These are phyloP conservation scores for Cebidichthys violaceus DNA, from an alignment of 2,113 vertebrate species.

Conservation along the genomic window DNA sequence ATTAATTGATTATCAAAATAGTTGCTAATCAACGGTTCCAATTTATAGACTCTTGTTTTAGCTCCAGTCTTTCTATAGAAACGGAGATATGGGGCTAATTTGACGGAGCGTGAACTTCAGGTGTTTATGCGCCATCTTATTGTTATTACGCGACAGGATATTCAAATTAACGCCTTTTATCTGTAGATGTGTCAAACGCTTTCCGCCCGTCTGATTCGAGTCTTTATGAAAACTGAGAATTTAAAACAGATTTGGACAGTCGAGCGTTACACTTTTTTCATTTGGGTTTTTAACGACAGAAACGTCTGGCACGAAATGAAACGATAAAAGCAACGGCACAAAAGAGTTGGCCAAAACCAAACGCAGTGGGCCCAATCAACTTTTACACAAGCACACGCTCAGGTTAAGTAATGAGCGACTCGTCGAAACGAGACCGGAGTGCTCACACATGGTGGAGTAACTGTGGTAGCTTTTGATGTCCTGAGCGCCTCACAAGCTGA, in stretches of 20 bases:
- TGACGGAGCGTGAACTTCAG: not conserved
- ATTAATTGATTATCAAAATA: not conserved
- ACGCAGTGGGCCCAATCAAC: conserved; percentile 26
- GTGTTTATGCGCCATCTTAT: conserved; percentile 37
- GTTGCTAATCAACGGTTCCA: not conserved
- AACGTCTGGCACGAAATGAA: conserved; percentile 44
- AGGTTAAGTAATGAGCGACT: conserved; percentile 27
- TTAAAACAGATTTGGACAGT: conserved; percentile 25
- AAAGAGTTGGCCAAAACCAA: conserved; percentile 17
- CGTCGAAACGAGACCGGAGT: conserved; percentile 42
- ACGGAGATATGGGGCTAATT: not conserved
- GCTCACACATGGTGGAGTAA: conserved; percentile 65
- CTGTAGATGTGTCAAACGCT: conserved; percentile 14
- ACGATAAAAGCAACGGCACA: conserved; percentile 11
- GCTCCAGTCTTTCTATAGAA: not conserved
- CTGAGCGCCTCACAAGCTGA: conserved; percentile 53
- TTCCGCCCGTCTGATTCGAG: not conserved
- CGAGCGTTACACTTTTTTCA: not conserved
- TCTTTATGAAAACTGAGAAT: not conserved
- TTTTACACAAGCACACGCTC: conserved; percentile 30
- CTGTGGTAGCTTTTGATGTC: conserved; percentile 67
- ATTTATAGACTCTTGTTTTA: too few species aligned
- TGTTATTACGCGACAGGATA: conserved; percentile 16
- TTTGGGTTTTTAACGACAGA: conserved; percentile 31
- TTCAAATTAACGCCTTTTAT: conserved; percentile 42